These are phyloP conservation scores for Venusia cambrica DNA, from an alignment of 2,888 invertebrate genomes.

Conservation along the genomic window DNA sequence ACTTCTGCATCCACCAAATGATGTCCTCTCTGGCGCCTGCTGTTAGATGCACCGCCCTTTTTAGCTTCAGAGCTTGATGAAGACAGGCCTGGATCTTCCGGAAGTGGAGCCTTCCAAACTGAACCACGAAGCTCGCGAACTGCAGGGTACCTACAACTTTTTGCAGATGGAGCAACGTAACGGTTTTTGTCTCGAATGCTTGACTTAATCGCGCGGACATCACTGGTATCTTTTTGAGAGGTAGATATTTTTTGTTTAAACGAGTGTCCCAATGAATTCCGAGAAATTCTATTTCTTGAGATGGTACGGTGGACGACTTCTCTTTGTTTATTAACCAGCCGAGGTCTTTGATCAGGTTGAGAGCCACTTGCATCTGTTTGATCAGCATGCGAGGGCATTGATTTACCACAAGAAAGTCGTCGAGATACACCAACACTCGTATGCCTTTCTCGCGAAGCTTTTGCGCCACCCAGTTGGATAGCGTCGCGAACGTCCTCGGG, in stretches of 20 bases:
- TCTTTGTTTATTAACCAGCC: too few relatives aligned
- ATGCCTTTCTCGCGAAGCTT: too few relatives aligned
- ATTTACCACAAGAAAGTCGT: too few relatives aligned
- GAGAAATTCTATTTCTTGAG: too few relatives aligned
- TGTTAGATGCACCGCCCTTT: neutral
- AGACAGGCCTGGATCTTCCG: conserved; percentile 1
- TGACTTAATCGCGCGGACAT: conserved; percentile 1
- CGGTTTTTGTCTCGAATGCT: neutral
- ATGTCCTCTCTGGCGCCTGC: conserved; percentile 1
- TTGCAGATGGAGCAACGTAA: neutral
- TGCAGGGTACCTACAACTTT: conserved; percentile 2
- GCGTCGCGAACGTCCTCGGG: too few relatives aligned
- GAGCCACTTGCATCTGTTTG: too few relatives aligned
- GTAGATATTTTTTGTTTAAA: conserved; percentile 16
- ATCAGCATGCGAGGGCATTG: too few relatives aligned
- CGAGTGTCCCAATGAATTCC: too few relatives aligned
- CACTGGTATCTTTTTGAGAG: conserved; percentile 11
- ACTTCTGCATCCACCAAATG: conserved; percentile 2
- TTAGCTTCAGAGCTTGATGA: neutral
- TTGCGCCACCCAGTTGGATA: too few relatives aligned
- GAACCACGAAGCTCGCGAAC: neutral
- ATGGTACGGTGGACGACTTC: too few relatives aligned
- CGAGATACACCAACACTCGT: too few relatives aligned
- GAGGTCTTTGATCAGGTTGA: too few relatives aligned
- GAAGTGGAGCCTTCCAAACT: neutral